These are phyloP conservation scores for Mormyrus lacerda DNA, from an alignment of 2,113 vertebrate genomes.

Conservation along the genomic window DNA sequence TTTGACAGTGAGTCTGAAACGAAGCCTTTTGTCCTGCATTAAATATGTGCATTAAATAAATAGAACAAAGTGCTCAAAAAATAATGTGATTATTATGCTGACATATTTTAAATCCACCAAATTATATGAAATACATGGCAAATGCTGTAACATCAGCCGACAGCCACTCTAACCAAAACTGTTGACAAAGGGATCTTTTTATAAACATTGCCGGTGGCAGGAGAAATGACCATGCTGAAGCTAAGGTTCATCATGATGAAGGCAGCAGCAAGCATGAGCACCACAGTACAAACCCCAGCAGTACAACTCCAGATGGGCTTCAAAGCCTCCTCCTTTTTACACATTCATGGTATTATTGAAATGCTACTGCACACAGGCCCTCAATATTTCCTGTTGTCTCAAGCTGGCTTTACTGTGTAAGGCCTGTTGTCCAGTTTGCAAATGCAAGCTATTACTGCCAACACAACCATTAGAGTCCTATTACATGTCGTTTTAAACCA, in stretches of 20 bases:
- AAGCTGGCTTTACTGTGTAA: neutral
- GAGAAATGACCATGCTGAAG: neutral
- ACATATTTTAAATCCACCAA: neutral
- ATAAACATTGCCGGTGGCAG: neutral
- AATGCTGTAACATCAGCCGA: neutral
- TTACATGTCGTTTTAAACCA: neutral
- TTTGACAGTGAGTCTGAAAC: neutral
- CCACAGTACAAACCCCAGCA: neutral
- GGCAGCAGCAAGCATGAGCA: neutral
- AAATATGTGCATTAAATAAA: neutral
- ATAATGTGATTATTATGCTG: neutral
- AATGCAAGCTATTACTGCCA: neutral
- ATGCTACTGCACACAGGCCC: conserved; percentile 14
- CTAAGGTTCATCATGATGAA: neutral
- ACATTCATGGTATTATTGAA: neutral
- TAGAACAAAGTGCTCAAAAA: too few species aligned
- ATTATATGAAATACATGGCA: neutral
- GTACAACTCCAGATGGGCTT: neutral
- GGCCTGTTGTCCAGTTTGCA: neutral
- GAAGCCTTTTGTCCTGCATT: neutral
- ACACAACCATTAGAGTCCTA: neutral
- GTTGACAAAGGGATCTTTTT: neutral
- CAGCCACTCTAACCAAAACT: neutral
- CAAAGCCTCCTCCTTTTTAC: neutral
- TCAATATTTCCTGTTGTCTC: neutral